Percentiles rank a stretch among this genome's conserved stretches.
Conservation (phyloP, 2,888 invertebrate genomes). For the Drosophila gaucha region DNA sequence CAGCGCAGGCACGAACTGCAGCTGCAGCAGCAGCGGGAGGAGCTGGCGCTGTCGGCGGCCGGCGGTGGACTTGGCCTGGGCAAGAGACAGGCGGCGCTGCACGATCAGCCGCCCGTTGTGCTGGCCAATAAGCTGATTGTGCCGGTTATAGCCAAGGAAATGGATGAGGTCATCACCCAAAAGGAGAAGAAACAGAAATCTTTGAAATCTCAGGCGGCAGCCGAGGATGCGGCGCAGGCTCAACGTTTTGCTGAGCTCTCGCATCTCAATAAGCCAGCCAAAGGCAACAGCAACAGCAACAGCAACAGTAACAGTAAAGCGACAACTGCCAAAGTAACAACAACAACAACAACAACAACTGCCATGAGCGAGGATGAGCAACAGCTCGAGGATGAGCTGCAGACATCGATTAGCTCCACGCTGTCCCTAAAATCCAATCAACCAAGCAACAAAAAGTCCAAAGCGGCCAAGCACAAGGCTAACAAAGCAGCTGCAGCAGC, state of each 20-base stretch:
- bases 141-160: slow-evolving; percentile 84
- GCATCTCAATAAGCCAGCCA: slow-evolving; percentile 55
- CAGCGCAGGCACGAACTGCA: slow-evolving; percentile 57
- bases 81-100: slow-evolving; percentile 16
- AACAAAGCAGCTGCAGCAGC: slow-evolving; percentile 25
- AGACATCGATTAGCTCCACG: slow-evolving; percentile 27
- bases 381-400: slow-evolving; percentile 43
- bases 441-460: slow-evolving; percentile 49
- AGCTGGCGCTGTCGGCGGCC: neutral
- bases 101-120: slow-evolving; percentile 75
- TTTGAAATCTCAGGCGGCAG: slow-evolving; percentile 54
- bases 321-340: slow-evolving; percentile 27
- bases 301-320: slow-evolving; percentile 3
- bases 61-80: slow-evolving; percentile 8
- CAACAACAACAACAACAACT: slow-evolving; percentile 9
- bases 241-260: slow-evolving; percentile 61
- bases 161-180: slow-evolving; percentile 78
- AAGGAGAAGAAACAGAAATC: slow-evolving; percentile 71
- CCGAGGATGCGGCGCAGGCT: slow-evolving; percentile 52
- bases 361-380: slow-evolving; percentile 57
- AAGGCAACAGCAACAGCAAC: neutral
- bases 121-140: slow-evolving; percentile 83
- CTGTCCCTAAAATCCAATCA: slow-evolving; percentile 19
- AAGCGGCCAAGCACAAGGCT: slow-evolving; percentile 48
- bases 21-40: slow-evolving; percentile 32